These are phyloP conservation scores for Cotesia glomerata DNA, from an alignment of 1,140 invertebrate species.

Conservation along the genomic window DNA sequence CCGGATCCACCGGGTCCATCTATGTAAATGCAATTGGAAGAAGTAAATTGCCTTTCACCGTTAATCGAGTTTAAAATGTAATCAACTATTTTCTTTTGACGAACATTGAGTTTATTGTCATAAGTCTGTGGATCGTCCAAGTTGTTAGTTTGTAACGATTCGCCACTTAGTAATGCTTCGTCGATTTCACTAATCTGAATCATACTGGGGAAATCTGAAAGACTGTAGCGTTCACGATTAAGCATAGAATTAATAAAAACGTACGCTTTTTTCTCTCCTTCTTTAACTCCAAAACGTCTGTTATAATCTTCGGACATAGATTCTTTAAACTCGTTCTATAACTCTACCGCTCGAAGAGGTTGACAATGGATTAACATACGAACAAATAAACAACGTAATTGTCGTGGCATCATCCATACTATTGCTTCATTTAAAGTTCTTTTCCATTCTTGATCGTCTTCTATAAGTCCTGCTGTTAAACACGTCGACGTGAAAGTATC, in stretches of 20 bases:
- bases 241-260: background rate
- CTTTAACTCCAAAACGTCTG: background rate
- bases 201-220: background rate
- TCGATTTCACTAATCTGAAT: background rate
- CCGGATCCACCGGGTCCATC: background rate
- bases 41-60: background rate
- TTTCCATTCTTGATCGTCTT: conserved; percentile 29
- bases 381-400: conserved; percentile 9
- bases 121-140: background rate
- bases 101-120: background rate
- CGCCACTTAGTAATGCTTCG: too few species aligned
- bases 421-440: conserved; percentile 12
- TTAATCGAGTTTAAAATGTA: background rate
- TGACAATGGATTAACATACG: background rate
- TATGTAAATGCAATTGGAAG: background rate
- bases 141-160: background rate
- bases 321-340: background rate
- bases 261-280: background rate
- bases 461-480: conserved; percentile 29
- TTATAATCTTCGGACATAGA: background rate
- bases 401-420: background rate
- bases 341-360: background rate
- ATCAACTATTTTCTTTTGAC: background rate
- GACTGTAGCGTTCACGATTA: background rate
- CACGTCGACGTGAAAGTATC: conserved; percentile 11